Evolutionary conservation across 2,888 invertebrate species (phyloP), one percentile per base, ranked within the genome.

Genomic region (Cremastinae sp.): DNA sequence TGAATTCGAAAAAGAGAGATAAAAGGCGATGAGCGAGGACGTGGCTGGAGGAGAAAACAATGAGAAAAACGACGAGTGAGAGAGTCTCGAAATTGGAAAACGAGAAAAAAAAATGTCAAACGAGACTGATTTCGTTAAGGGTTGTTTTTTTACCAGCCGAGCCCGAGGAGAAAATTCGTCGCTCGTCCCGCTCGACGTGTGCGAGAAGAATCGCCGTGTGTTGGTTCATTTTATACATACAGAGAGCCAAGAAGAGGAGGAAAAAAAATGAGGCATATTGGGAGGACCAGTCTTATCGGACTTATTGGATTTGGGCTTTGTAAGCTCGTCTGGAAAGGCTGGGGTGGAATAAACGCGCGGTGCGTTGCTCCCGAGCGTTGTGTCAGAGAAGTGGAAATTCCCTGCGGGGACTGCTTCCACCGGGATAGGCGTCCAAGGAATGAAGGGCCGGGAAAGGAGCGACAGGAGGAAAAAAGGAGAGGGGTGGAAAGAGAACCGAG

Each of bases 231-330:
- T 34, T 12, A 49, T 68, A 53, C 38, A 66, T 41, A 54, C 41
- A 54, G 47, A 58, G 10, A 12, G 18, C 7, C 18, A n/a, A 22
- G 20, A 51, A 3, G n/a, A 2, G 51, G n/a, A 10, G n/a, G n/a
- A n/a, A n/a, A 54, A 20, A 14, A 61, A 58, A 65, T 28, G 28
- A 28, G 28, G 28, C 28, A 49, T 51, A 75, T 45, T 61, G 56
- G 47, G 56, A 69, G 73, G 68, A 72, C 78, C 53, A 77, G 78
- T 80, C 78, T 84, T 85, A 85, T 84, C 83, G 81, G 79, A 81
- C 80, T 85, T 85, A 84, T 85, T 85, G 84, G 84, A 84, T 85
- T 84, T 78, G 80, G 76, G 80, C 62, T 78, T 84, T 84, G 84
- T 84, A 80, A 84, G 81, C 79, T 81, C 75, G 81, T 83, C 83